Evolutionary conservation across 1,140 invertebrate species (phyloP), one percentile per base, ranked within the genome.

Genomic region (Coptotermes formosanus): DNA sequence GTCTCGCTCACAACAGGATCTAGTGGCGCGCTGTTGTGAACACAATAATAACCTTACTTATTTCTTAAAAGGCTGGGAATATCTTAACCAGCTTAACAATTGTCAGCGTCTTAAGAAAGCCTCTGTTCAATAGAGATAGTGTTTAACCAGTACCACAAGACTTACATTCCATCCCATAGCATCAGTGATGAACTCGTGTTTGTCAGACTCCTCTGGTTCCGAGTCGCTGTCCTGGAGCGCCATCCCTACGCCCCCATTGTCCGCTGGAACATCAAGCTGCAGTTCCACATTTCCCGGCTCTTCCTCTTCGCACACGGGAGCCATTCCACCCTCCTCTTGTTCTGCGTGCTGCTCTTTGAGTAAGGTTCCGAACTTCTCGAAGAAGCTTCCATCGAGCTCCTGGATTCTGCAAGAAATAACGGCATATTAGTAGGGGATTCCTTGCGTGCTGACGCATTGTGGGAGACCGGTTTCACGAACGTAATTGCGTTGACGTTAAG

Each of bases 321-420:
- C 83, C 48, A 64, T 30, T 38, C 55, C 85, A 6, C n/a, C 44
- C 3, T 23, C 7, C 81, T 32, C 43, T 7, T 32, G 45, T 23
- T 83, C 14, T 25, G 45, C 82, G n/a, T 59, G 44, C 11, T 86
- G 86, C 82, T 86, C 82, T 52, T 84, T 48, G 23, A 86, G 89
- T 25, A 96, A 90, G 0, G 94, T 95, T 2, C 95, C 95, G 88
- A 96, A 95, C 87, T 94, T 95, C 89, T 96, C 95, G 89, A 96
- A 96, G 89, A 96, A 96, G 55, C 95, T 94, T 88, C 94, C 95
- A 90, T 96, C 95, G 8, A 94, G 91, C 91, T 96, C 94, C 91
- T 96, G 95, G 86, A 96, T 93, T 91, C 95, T 96, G 91, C 44
- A 86, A 82, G 38, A 48, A 52, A 82, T 44, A 25, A 44, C 30